Evolutionary conservation across 2,113 vertebrate genomes (phyloP), one percentile per base, ranked within the genome.

Genomic region (Amblyornis subalaris): DNA sequence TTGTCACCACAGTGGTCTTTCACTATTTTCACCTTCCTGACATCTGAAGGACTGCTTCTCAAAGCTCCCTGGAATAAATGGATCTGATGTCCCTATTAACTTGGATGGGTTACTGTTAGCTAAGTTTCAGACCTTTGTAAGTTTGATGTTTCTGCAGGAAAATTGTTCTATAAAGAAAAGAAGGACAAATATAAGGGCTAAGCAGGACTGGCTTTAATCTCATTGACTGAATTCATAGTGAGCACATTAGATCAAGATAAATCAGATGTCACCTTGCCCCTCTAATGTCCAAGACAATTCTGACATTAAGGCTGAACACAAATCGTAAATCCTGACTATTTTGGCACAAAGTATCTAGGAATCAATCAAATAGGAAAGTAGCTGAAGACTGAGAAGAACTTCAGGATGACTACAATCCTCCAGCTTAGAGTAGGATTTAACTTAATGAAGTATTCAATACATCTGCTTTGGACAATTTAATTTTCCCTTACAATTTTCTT

Each of bases 191-290:
- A 10, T 51, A 55, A 82, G 5, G 16, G 10, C 35, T 21, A 74
- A 85, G 51, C 7, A 65, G 29, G 50, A 13, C 4, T 17, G 24
- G 9, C 13, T 94, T 87, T 81, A 57, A 57, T 76, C 19, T 48
- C 26, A 48, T 29, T 70, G 25, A 17, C 18, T 53, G 17, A 80
- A 69, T 40, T 79, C 19, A 42, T 67, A 54, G 9, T 26, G 20
- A 69, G 14, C 15, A 5, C 55, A 54, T 72, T 54, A 71, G 31
- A 36, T 14, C 12, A 77, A 86, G 23, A 55, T 12, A 78, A 83
- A 64, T 33, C 26, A 51, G 33, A 72, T 1, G 0, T 36, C 57
- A 8, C 7, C 14, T 12, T 36, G 2, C 9, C 3, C 10, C 11
- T 51, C 8, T 44, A 47, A 51, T 5, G 5, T 38, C 28, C 15